These are phyloP conservation scores for Bungarus multicinctus DNA, from an alignment of 2,113 vertebrate genomes.

Conservation along the genomic window DNA sequence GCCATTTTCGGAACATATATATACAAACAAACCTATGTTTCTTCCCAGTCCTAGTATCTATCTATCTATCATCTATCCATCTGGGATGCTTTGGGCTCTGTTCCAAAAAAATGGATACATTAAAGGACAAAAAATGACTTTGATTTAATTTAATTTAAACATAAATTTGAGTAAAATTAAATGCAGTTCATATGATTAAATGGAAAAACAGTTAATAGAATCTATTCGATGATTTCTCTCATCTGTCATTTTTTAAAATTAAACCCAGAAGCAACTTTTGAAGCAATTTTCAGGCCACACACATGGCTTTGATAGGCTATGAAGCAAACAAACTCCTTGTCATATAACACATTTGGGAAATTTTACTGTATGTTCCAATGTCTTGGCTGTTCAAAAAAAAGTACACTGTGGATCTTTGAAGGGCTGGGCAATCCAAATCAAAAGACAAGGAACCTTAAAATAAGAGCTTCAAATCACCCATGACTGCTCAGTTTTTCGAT, in stretches of 20 bases:
- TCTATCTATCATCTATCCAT: no score
- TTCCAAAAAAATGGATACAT: not conserved
- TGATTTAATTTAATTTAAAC: not conserved
- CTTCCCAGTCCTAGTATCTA: no score
- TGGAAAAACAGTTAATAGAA: not conserved
- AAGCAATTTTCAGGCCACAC: not conserved
- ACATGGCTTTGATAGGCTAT: not conserved
- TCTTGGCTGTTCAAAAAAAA: not conserved
- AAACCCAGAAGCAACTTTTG: not conserved
- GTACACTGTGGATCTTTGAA: not conserved
- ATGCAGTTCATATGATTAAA: not conserved
- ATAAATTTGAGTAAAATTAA: not conserved
- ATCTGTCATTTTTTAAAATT: not conserved
- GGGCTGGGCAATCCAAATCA: not conserved
- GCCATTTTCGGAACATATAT: not conserved
- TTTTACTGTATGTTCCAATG: not conserved
- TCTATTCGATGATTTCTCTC: not conserved
- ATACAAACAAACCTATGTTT: no score
- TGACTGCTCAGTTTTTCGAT: not conserved
- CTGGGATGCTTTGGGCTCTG: not conserved
- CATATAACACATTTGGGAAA: not conserved
- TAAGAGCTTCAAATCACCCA: not conserved
- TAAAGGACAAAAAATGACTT: not conserved
- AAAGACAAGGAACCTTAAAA: not conserved
- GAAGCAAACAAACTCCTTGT: not conserved